Percentiles rank a stretch among this genome's conserved stretches.
Evolutionary conservation across 1,140 invertebrate genomes (phyloP).

Genomic region (Argopecten irradians): DNA sequence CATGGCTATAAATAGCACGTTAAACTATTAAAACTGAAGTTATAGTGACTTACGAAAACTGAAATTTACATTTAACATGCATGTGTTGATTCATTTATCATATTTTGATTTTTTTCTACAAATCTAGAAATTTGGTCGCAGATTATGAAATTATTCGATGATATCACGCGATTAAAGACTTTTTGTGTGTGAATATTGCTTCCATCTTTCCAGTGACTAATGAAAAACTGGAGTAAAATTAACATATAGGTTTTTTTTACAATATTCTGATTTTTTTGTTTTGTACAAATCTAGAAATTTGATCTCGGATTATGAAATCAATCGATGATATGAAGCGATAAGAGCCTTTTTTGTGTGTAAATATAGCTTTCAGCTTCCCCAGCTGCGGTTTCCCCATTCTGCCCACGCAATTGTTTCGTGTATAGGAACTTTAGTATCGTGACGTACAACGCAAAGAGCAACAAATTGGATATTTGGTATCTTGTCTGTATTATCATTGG

Average conservation of each 20-base stretch:
- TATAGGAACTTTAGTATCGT: neutral
- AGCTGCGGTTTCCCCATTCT: neutral
- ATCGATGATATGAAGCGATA: neutral
- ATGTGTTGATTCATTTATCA: too few species aligned
- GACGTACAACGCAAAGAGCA: neutral
- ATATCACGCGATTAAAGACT: neutral
- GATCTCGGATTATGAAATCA: neutral
- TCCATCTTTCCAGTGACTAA: neutral
- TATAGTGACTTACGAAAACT: too few species aligned
- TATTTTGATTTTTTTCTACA: too few species aligned
- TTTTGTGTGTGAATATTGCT: neutral
- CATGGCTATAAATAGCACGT: neutral
- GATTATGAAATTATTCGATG: too few species aligned
- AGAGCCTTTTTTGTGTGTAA: neutral
- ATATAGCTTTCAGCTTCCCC: neutral
- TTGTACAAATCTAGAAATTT: neutral
- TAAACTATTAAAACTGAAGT: too few species aligned
- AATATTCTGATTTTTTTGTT: neutral
- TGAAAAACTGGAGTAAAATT: neutral
- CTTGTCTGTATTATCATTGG: neutral
- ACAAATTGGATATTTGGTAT: neutral
- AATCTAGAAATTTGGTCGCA: too few species aligned
- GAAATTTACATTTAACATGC: too few species aligned
- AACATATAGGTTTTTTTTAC: neutral
- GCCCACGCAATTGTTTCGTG: neutral